Evolutionary conservation across 2,113 vertebrate genomes (phyloP).

Genomic region (Reinhardtius hippoglossoides): DNA sequence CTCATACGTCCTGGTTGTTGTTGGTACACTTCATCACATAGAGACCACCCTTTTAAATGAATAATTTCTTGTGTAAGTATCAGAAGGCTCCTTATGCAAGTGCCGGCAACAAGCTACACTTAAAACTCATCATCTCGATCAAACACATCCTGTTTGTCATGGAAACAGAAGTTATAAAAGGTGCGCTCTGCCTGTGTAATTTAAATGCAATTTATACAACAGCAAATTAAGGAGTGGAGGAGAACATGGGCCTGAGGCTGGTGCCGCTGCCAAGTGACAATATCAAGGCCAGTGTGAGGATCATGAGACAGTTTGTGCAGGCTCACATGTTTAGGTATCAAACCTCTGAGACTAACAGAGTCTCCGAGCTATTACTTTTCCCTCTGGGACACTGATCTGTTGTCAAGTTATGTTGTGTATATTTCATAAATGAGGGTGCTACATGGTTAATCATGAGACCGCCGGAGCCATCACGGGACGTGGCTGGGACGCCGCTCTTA

Average conservation of each 20-base stretch:
- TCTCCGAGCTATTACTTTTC: conserved; percentile 45
- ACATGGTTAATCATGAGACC: conserved; percentile 56
- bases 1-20: background rate
- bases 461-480: conserved; percentile 8
- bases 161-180: conserved; percentile 23
- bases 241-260: conserved; percentile 18
- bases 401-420: conserved; percentile 39
- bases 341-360: conserved; percentile 37
- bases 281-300: conserved; percentile 26
- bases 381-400: conserved; percentile 9
- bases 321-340: conserved; percentile 28
- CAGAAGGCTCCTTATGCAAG: background rate
- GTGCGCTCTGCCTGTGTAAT: conserved; percentile 10
- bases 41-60: too few relatives aligned
- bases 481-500: background rate
- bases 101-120: background rate
- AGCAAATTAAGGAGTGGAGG: conserved; percentile 5
- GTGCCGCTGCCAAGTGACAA: conserved; percentile 4
- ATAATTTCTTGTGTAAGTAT: background rate
- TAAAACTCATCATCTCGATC: background rate
- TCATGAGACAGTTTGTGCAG: conserved; percentile 40
- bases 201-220: conserved; percentile 18
- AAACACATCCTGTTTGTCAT: too few relatives aligned
- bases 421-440: background rate
- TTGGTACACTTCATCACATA: background rate